These are phyloP conservation scores for Erpetoichthys calabaricus DNA, from an alignment of 2,797 vertebrate genomes.

Conservation along the genomic window DNA sequence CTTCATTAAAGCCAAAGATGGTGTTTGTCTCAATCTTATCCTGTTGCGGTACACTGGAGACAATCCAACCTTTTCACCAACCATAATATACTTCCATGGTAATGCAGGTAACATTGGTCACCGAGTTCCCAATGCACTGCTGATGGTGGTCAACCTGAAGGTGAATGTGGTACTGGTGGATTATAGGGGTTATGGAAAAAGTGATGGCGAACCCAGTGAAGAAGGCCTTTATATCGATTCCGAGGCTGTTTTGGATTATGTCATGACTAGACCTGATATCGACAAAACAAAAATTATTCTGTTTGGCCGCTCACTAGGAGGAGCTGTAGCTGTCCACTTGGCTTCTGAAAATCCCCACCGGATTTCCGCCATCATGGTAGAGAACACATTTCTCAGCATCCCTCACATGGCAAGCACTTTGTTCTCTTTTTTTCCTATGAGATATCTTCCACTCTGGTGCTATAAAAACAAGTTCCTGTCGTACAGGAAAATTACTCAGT, in stretches of 20 bases:
- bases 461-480: conserved; percentile 96
- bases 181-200: conserved; percentile 94
- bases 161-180: conserved; percentile 86
- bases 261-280: conserved; percentile 87
- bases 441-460: conserved; percentile 91
- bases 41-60: conserved; percentile 87
- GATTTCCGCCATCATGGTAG: conserved; percentile 84
- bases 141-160: conserved; percentile 97
- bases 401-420: conserved; percentile 95
- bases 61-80: conserved; percentile 68
- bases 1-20: conserved; percentile 88
- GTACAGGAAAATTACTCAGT: conserved; percentile 78
- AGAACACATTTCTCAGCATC: conserved; percentile 98
- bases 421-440: conserved; percentile 91
- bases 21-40: conserved; percentile 86
- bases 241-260: conserved; percentile 86
- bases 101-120: conserved; percentile 96
- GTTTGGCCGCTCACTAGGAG: conserved; percentile 90
- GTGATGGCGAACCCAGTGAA: conserved; percentile 88
- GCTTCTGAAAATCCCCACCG: conserved; percentile 87
- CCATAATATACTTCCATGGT: conserved; percentile 93
- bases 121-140: conserved; percentile 83
- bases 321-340: conserved; percentile 84
- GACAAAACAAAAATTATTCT: conserved; percentile 93
- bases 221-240: conserved; percentile 84